Conservation (phyloP, 92 coral and sea anemone species). For the Porites lobata region DNA sequence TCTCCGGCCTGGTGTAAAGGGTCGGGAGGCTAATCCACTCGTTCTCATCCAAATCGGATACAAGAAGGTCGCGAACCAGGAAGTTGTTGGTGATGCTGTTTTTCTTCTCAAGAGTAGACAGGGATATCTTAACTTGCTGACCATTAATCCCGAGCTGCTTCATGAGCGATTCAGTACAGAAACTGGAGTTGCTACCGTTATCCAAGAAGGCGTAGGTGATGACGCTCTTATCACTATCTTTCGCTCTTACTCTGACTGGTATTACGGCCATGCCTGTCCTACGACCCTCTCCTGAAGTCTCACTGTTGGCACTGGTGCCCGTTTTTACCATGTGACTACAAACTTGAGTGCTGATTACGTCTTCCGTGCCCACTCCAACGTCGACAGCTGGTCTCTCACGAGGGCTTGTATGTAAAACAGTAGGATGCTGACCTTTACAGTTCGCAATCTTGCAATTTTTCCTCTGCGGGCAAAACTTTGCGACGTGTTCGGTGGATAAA, state of each 20-base stretch:
- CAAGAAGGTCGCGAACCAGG: slow-evolving; percentile 24
- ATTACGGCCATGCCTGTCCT: slow-evolving; percentile 54
- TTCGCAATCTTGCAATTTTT: slow-evolving; percentile 36
- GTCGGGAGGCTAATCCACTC: slow-evolving; percentile 35
- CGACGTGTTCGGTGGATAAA: slow-evolving; percentile 34
- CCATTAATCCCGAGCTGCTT: slow-evolving; percentile 45
- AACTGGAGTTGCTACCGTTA: slow-evolving; percentile 57
- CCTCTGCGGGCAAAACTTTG: slow-evolving; percentile 40
- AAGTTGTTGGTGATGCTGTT: slow-evolving; percentile 23
- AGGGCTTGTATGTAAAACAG: slow-evolving; percentile 51
- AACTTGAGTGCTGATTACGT: background rate
- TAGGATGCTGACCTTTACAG: slow-evolving; percentile 51
- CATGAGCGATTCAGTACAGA: slow-evolving; percentile 50
- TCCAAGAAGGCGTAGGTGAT: slow-evolving; percentile 65
- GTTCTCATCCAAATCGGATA: slow-evolving; percentile 63
- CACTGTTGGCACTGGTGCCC: background rate
- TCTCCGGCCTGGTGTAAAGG: slow-evolving; percentile 27
- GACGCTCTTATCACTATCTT: slow-evolving; percentile 18
- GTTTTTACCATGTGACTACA: background rate
- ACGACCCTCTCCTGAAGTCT: slow-evolving; percentile 31
- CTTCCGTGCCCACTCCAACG: background rate
- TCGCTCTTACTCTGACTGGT: slow-evolving; percentile 56
- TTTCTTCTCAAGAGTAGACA: slow-evolving; percentile 36
- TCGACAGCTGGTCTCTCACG: background rate
- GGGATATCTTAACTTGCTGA: slow-evolving; percentile 30